Percentiles rank a stretch among this genome's conserved stretches.
These are phyloP conservation scores for Thelaira solivaga DNA, from an alignment of 2,888 invertebrate species.

Conservation along the genomic window DNA sequence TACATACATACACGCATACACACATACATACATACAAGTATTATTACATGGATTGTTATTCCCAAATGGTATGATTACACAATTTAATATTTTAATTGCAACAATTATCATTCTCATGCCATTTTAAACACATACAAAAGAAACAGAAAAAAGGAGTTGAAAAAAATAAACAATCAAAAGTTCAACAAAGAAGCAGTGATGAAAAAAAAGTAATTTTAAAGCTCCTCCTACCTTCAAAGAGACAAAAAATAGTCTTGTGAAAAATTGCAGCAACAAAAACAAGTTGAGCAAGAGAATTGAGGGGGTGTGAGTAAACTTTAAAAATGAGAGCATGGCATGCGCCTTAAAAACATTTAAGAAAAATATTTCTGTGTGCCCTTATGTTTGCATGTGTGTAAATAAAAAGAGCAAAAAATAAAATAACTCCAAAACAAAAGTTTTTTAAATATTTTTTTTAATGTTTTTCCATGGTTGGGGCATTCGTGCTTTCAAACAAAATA, in stretches of 20 bases:
- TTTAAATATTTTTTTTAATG: constrained; percentile 12
- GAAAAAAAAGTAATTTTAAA: background rate
- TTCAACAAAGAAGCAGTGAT: background rate
- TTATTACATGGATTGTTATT: constrained; percentile 57
- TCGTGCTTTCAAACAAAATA: constrained; percentile 34
- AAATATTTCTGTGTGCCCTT: too few relatives aligned
- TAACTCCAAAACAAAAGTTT: background rate
- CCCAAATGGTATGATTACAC: constrained; percentile 76
- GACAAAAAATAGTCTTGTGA: constrained; percentile 4
- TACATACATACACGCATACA: background rate
- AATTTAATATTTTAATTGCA: constrained; percentile 77
- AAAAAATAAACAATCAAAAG: constrained; percentile 25
- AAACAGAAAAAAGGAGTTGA: background rate
- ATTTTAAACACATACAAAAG: constrained; percentile 66
- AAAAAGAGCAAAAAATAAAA: background rate
- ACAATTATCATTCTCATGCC: constrained; percentile 76
- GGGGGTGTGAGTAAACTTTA: constrained; percentile 29
- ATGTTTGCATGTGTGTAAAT: too few relatives aligned
- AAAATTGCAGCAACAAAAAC: background rate
- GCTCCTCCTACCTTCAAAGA: constrained; percentile 49
- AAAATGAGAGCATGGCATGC: constrained; percentile 44
- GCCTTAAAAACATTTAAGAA: too few relatives aligned
- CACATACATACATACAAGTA: background rate
- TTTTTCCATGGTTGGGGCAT: background rate
- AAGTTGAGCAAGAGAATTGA: background rate